Conservation (phyloP, 1,140 invertebrate genomes). For the Ditylenchus dipsaci region DNA sequence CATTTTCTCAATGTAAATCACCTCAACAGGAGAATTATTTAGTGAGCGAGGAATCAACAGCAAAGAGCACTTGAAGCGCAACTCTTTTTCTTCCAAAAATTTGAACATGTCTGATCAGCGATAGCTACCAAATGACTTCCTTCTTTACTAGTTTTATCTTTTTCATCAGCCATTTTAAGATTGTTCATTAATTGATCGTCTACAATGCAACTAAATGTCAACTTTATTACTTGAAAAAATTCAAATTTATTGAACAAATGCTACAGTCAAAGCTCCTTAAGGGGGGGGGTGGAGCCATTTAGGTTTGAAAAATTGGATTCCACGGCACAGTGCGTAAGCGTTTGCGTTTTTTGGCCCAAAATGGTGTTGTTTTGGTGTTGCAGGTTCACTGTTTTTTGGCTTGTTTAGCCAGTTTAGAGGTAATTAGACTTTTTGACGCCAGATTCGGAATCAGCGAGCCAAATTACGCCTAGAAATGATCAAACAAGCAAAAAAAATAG, state of each 20-base stretch:
- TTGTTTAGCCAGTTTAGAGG: no score
- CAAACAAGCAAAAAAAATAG: no score
- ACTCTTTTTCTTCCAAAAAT: slow-evolving; percentile 5
- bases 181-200: neutral
- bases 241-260: neutral
- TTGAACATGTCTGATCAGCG: neutral
- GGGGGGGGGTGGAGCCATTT: no score
- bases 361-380: no score
- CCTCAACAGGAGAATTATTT: neutral
- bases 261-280: neutral
- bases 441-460: no score
- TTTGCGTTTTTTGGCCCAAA: no score
- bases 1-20: neutral
- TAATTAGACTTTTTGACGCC: no score
- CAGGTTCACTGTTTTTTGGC: no score
- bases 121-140: neutral
- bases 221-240: neutral
- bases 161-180: neutral
- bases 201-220: neutral
- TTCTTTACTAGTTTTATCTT: neutral
- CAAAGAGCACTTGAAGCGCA: neutral
- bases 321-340: no score
- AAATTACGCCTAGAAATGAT: no score
- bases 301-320: no score
- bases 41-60: neutral